These are phyloP conservation scores for Sthenelais limicola DNA, from an alignment of 2,888 invertebrate species.

Conservation along the genomic window DNA sequence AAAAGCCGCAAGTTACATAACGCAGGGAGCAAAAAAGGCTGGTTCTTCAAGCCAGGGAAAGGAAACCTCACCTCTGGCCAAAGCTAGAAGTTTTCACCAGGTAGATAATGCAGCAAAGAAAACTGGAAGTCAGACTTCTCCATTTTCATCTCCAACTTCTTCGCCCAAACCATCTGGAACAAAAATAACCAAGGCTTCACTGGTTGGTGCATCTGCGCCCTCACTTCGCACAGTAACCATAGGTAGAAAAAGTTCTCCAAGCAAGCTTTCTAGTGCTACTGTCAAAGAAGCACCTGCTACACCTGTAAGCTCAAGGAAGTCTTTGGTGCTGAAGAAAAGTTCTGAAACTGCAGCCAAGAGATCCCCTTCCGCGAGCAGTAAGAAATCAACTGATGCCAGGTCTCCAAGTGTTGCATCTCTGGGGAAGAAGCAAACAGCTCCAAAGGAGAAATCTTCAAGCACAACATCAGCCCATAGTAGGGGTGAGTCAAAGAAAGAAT, in stretches of 20 bases:
- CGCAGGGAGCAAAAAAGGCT: neutral
- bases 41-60: neutral
- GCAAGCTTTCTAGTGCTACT: neutral
- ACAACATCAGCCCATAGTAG: neutral
- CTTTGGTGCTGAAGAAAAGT: too few relatives aligned
- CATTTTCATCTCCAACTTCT: neutral
- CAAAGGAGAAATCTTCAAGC: neutral
- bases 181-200: neutral
- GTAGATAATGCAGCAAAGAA: neutral
- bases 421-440: neutral
- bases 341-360: too few relatives aligned
- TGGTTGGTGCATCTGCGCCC: constrained; percentile 1
- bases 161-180: constrained; percentile 8
- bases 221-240: neutral
- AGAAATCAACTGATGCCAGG: neutral
- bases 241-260: neutral
- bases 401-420: neutral
- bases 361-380: neutral
- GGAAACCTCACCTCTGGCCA: neutral
- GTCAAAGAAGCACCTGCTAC: neutral
- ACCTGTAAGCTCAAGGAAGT: too few relatives aligned
- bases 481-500: neutral
- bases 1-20: neutral
- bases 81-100: neutral
- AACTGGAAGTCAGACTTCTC: constrained; percentile 2